Evolutionary conservation across 2,113 vertebrate species (phyloP).

Genomic region (Mesoclemmys tuberculata): DNA sequence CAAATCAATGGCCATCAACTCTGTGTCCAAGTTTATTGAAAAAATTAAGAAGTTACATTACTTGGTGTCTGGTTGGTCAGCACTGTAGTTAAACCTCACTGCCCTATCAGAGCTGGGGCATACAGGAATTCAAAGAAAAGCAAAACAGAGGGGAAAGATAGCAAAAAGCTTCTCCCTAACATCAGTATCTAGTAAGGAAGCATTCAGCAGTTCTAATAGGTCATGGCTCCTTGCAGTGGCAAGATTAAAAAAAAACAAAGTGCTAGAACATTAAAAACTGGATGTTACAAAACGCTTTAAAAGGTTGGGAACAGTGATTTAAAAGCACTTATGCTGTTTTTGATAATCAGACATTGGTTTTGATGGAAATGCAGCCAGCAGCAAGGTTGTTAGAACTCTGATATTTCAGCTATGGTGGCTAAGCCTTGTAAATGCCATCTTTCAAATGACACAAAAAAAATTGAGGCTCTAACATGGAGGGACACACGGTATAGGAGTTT

Average conservation of each 20-base stretch:
- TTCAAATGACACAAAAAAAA: not conserved
- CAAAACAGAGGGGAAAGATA: not conserved
- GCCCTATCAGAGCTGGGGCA: not conserved
- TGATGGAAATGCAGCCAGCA: not conserved
- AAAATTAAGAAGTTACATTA: conserved; percentile 45
- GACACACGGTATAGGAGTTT: not conserved
- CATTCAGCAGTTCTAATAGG: not conserved
- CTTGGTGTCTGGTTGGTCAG: conserved; percentile 35
- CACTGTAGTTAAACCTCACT: conserved; percentile 10
- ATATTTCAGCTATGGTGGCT: not conserved
- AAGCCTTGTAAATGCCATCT: not conserved
- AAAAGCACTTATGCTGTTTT: not conserved
- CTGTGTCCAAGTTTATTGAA: not conserved
- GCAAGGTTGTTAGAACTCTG: not conserved
- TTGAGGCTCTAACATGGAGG: not conserved
- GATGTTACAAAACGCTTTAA: not conserved
- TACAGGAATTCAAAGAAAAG: conserved; percentile 41
- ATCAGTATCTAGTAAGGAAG: not conserved
- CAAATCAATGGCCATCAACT: not conserved
- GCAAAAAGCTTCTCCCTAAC: not conserved
- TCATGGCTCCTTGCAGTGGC: fast-evolving
- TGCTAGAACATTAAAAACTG: not conserved
- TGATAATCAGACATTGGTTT: not conserved
- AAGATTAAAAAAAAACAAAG: not conserved
- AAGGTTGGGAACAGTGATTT: not conserved